These are phyloP conservation scores for Thysanoteuthis rhombus DNA, from an alignment of 2,888 invertebrate genomes.

Conservation along the genomic window DNA sequence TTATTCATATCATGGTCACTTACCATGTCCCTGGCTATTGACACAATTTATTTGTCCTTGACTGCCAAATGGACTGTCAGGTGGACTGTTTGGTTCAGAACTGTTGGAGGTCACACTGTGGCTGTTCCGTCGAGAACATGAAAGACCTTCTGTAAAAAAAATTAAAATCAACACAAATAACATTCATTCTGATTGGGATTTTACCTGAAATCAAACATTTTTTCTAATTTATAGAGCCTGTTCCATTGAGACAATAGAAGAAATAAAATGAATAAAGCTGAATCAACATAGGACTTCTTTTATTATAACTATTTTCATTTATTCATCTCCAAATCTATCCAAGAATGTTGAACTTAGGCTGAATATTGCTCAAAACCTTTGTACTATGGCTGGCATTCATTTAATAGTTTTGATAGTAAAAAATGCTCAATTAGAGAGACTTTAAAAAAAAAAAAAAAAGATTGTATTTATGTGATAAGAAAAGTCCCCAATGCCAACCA, in stretches of 20 bases:
- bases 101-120: conserved; percentile 24
- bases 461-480: too few relatives aligned
- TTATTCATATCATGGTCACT: neutral
- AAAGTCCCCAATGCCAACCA: too few relatives aligned
- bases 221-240: neutral
- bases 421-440: too few relatives aligned
- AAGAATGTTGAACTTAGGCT: too few relatives aligned
- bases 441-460: too few relatives aligned
- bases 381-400: too few relatives aligned
- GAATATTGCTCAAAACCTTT: too few relatives aligned
- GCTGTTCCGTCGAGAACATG: conserved; percentile 22
- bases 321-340: too few relatives aligned
- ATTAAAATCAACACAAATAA: neutral
- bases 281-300: too few relatives aligned
- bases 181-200: neutral
- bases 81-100: conserved; percentile 28
- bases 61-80: conserved; percentile 25
- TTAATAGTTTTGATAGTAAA: too few relatives aligned
- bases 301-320: too few relatives aligned
- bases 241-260: neutral
- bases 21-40: conserved; percentile 18
- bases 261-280: neutral
- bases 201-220: neutral
- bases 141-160: conserved; percentile 13
- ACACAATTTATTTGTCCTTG: conserved; percentile 23